Evolutionary conservation across 2,888 invertebrate species (phyloP), one percentile per base, ranked within the genome.

Genomic region (Zele albiditarsus): DNA sequence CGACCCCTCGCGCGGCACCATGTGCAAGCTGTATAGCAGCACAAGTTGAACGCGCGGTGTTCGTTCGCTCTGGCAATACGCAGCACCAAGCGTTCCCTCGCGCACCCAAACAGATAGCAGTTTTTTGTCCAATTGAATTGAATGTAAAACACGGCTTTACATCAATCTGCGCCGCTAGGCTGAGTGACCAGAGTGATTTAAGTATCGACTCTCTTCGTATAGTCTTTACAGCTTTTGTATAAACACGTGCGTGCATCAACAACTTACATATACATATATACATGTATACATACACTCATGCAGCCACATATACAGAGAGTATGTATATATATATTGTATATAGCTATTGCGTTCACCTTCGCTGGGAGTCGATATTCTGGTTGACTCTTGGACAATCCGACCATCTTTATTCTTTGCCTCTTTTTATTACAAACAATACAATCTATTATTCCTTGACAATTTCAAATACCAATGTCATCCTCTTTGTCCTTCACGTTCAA

Each of bases 101-200:
- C 31, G 63, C 63, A 38, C 31, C 69, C 63, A 53, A 79, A 78
- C 74, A 74, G 79, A 78, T 79, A 79, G 77, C 82, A 86, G 85
- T 87, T 88, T 88, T 88, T 88, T 88, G 86, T 85, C 88, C 88
- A 89, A 89, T 89, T 89, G 88, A 89, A 89, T 89, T 89, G 88
- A 89, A 89, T 89, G 88, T 89, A 89, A 89, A 89, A 89, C 88
- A 89, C 85, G 88, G 88, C 86, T 84, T 88, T 88, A 88, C 88
- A 89, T 89, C 88, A 89, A 89, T 89, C 88, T 85, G 84, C 86
- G 84, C 86, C 86, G 86, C 86, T 84, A 85, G 85, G 81, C 88
- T 87, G 87, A 88, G 87, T 88, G 88, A 88, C 86, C 86, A 77
- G 82, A 84, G 84, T 87, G 88, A 88, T 88, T 88, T 87, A 87